Percentiles rank a stretch among this genome's conserved stretches.
These are phyloP conservation scores for Pygoscelis antarcticus DNA, from an alignment of 2,113 vertebrate species.

Conservation along the genomic window DNA sequence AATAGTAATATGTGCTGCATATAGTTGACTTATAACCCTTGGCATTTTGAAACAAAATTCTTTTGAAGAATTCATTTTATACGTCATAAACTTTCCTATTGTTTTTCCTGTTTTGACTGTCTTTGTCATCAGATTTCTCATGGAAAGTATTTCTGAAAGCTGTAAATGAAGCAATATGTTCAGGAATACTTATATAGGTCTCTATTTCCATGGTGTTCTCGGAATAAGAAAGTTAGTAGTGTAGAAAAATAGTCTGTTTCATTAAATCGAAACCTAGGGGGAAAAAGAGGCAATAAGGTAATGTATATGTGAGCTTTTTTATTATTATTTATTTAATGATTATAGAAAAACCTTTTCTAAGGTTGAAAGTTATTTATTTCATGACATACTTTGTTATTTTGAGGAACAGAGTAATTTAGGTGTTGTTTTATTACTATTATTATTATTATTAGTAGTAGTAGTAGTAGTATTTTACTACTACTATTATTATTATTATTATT, in stretches of 20 bases:
- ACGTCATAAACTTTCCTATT: conserved; percentile 76
- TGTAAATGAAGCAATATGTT: conserved; percentile 70
- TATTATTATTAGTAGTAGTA: neutral
- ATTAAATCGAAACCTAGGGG: conserved; percentile 49
- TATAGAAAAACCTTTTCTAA: conserved; percentile 42
- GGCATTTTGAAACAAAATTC: conserved; percentile 88
- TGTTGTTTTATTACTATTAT: neutral
- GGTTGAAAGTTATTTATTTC: conserved; percentile 18
- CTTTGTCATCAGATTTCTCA: conserved; percentile 66
- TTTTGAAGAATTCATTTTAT: conserved; percentile 82
- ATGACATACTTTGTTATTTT: neutral
- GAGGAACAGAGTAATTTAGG: neutral
- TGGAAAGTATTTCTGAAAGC: conserved; percentile 61
- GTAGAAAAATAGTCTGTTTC: conserved; percentile 50
- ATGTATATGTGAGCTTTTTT: neutral
- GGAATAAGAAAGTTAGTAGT: conserved; percentile 49
- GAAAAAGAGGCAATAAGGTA: neutral
- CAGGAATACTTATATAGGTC: conserved; percentile 36
- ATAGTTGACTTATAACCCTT: conserved; percentile 93
- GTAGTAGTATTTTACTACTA: neutral
- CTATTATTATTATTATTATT: neutral
- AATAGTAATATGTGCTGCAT: conserved; percentile 91
- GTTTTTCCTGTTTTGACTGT: conserved; percentile 72
- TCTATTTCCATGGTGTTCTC: conserved; percentile 22
- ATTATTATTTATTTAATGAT: conserved; percentile 41